Evolutionary conservation across 2,888 invertebrate species (phyloP).

Genomic region (Sinodicranocentrus sp.): DNA sequence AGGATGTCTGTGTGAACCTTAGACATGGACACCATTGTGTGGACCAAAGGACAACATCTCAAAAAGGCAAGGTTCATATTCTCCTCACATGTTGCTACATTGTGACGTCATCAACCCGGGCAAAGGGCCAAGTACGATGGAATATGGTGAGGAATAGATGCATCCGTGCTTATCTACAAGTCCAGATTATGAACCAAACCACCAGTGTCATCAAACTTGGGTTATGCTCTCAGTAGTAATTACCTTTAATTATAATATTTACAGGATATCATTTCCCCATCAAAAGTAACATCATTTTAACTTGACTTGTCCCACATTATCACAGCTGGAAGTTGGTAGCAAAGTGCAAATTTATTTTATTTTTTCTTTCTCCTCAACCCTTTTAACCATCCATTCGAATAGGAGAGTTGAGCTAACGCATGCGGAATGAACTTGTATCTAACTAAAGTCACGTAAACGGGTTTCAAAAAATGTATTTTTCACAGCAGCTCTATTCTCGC

Average conservation of each 20-base stretch:
- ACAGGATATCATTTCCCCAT: not conserved
- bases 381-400: not conserved
- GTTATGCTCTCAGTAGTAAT: too few species aligned
- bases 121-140: too few species aligned
- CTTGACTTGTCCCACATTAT: slow-evolving; percentile 10
- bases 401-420: not conserved
- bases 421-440: not conserved
- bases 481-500: not conserved
- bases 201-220: too few species aligned
- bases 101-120: too few species aligned
- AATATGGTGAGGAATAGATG: too few species aligned
- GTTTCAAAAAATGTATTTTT: slow-evolving; percentile 15
- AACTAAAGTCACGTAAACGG: not conserved
- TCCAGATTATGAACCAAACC: too few species aligned
- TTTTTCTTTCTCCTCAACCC: not conserved
- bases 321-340: slow-evolving; percentile 38
- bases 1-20: too few species aligned
- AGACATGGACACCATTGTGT: too few species aligned
- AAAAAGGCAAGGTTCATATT: too few species aligned
- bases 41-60: too few species aligned
- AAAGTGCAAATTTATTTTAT: not conserved
- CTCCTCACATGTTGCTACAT: too few species aligned
- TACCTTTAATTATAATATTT: slow-evolving; percentile 1
- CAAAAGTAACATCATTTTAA: slow-evolving; percentile 3
- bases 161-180: too few species aligned